Base-by-base conservation (phyloP, 2,888 invertebrate species). In the Anorthoa munda region DNA sequence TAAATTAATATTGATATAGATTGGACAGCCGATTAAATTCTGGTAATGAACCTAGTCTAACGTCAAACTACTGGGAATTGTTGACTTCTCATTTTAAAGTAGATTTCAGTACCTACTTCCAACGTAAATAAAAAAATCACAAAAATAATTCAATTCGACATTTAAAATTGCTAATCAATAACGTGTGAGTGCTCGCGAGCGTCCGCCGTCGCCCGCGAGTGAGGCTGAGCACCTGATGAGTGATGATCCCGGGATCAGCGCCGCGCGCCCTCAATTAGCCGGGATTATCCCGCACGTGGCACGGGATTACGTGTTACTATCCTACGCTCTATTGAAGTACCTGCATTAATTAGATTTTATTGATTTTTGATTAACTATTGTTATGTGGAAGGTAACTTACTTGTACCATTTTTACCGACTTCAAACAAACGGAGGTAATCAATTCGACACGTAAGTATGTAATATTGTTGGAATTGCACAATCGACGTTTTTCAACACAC, bases 261-360 rank as follows among this genome's bases (percentile, higher is more conserved):
- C 86, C 93, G 92, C 87, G 87, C 92, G 93, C 92, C 90, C 90
- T 91, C 95, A 95, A 95, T 96, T 95, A 96, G 92, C 87, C 77
- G 82, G 93, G 96, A 95, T 96, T 94, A 95, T 94, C 94, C 91
- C 87, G 90, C 96, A 96, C 96, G 96, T 96, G 96, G 85, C 94
- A 59, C 77, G 70, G 91, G 92, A 92, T 94, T 93, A 92, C 81
- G 88, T 85, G 81, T 84, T 80, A 81, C 82, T 85, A 86, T 81
- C 79, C 82, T 80, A 76, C 72, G 84, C 84, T 78, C 82, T 78
- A 72, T 84, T 84, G 79, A 75, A 71, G 65, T 75, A 80, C 74
- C 66, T 89, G 88, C 74, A 67, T 70, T 88, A 79, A 88, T 88
- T 82, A 81, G 26, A 68, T 83, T 86, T 81, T 76, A 87, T 86